Evolutionary conservation across 1,140 invertebrate species (phyloP), one percentile per base, ranked within the genome.

Genomic region (Phymastichus coffea): DNA sequence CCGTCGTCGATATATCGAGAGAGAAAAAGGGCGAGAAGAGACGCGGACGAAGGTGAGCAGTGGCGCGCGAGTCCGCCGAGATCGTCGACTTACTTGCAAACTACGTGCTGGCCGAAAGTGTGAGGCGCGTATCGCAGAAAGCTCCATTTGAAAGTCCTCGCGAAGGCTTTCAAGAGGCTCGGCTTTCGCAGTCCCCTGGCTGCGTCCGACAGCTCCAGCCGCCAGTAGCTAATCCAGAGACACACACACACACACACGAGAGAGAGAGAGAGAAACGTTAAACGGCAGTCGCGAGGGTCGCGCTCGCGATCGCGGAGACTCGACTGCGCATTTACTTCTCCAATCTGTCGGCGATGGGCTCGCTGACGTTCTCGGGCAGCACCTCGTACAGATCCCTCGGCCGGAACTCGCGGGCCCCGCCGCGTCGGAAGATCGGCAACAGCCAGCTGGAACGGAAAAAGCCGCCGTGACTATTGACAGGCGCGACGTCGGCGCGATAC

Each of bases 191-290:
- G 68, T 22, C 76, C 68, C 0, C 64, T 57, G 47, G 66, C 66
- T 0, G 80, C 74, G 3, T 58, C 60, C 22, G 64, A 59, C 17
- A 81, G 47, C 68, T 84, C 82, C 44, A 73, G 66, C 12, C 40
- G 38, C 61, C 61, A 63, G 20, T 25, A 20, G 0, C 61, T 63
- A 26, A 40, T 15, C 6, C 6, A 33, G 28, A 7, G 28, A 6
- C 6, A 33, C 12, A 33, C 6, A 33, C n/a, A n/a, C n/a, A n/a
- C n/a, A n/a, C n/a, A n/a, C n/a, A n/a, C n/a, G n/a, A n/a, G n/a
- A n/a, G n/a, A n/a, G n/a, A n/a, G n/a, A n/a, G n/a, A n/a, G n/a
- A n/a, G n/a, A n/a, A n/a, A n/a, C n/a, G n/a, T n/a, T n/a, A n/a
- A n/a, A n/a, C n/a, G n/a, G n/a, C n/a, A n/a, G n/a, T n/a, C n/a